Evolutionary conservation across 2,797 vertebrate species (phyloP).

Genomic region (Luscinia megarhynchos): DNA sequence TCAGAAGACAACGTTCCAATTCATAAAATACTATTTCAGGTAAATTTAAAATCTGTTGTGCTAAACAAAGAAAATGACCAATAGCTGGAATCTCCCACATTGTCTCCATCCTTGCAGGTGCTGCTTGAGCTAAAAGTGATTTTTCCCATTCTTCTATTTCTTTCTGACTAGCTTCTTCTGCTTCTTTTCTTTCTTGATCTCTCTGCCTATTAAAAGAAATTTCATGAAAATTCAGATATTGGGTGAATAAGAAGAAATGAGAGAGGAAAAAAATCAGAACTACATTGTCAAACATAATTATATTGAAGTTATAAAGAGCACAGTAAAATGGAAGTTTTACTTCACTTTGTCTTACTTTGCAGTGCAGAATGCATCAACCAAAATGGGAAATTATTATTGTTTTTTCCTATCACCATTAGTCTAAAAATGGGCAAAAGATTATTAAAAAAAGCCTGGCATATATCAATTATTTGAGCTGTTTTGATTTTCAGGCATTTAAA

Average conservation of each 20-base stretch:
- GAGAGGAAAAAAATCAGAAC: neutral
- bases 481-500: neutral
- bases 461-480: neutral
- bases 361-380: neutral
- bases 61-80: constrained; percentile 97
- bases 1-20: constrained; percentile 94
- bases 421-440: neutral
- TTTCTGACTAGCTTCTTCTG: constrained; percentile 93
- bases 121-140: constrained; percentile 87
- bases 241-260: neutral
- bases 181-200: constrained; percentile 94
- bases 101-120: constrained; percentile 86
- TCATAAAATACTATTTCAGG: constrained; percentile 98
- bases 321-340: neutral
- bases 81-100: constrained; percentile 98
- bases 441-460: neutral
- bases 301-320: neutral
- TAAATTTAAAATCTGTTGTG: constrained; percentile 93
- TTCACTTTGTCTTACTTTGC: neutral
- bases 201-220: constrained; percentile 84
- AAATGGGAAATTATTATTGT: neutral
- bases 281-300: neutral
- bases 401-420: neutral
- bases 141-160: constrained; percentile 97
- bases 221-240: constrained; percentile 2